Base-by-base conservation (phyloP, 1,140 invertebrate species). In the Colletes gigas region DNA sequence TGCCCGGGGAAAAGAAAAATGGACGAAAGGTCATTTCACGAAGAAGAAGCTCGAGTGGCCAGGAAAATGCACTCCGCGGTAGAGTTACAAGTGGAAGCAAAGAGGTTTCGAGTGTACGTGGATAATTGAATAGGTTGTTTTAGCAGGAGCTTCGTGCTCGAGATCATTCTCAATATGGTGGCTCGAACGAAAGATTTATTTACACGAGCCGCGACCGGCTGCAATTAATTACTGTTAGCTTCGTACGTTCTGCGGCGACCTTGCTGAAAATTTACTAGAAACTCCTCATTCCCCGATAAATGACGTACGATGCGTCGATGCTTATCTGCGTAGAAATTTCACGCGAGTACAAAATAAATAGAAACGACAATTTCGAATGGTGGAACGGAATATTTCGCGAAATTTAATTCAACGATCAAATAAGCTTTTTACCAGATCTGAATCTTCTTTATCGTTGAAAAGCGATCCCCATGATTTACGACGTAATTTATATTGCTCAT, bases 61-160 rank as follows among this genome's bases (percentile, higher is more conserved):
- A 57, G 39, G 65, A 80, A 70, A 80, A 80, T 66, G 70, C 70
- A 80, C 78, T 80, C 44, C n/a, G 19, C 63, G 78, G 70, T 14
- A n/a, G 70, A 74, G 78, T 67, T 65, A 74, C 73, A 76, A 81
- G 79, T 69, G 79, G 79, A 54, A 39, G 66, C 21, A 59, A 70
- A 71, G 80, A 77, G 80, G 74, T 66, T 78, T 82, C 80, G 75
- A 78, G 80, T 82, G 68, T 76, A 74, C 74, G 50, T 8, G 75
- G 80, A 65, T 82, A 78, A 82, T 82, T 71, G 80, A 82, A 82
- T 82, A 78, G 75, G 67, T 75, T 65, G 75, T 78, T 82, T 69
- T 67, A 78, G 50, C 39, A n/a, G 69, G 57, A 66, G 67, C 54
- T 63, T 59, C 62, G 63, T 60, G 59, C 68, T 57, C 69, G 39